Conservation (phyloP, 2,113 vertebrate genomes). For the Vidua chalybeata region DNA sequence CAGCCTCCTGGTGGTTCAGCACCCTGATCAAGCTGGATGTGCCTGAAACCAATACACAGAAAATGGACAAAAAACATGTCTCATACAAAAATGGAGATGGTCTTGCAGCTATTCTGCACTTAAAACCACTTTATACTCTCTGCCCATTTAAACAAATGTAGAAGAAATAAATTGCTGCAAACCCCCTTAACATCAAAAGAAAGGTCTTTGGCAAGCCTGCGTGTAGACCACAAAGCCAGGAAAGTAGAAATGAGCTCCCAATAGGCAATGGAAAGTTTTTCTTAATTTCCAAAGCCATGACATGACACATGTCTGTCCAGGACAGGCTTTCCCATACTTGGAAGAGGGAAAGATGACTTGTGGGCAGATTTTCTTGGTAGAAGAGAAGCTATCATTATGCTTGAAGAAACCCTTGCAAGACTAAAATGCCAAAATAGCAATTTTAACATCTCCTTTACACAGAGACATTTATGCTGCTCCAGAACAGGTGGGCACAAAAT, state of each 20-base stretch:
- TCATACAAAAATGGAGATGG: neutral
- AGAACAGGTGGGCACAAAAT: neutral
- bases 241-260: neutral
- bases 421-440: neutral
- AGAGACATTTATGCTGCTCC: neutral
- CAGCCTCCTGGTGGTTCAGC: neutral
- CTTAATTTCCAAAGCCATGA: neutral
- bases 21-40: neutral
- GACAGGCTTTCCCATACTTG: neutral
- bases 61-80: neutral
- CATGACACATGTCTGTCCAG: neutral
- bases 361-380: neutral
- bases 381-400: neutral
- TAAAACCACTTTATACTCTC: neutral
- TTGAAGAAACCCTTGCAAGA: neutral
- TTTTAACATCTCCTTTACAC: neutral
- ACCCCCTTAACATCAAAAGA: neutral
- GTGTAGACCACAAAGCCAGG: neutral
- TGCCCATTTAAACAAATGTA: neutral
- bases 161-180: neutral
- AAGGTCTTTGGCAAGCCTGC: neutral
- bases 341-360: neutral
- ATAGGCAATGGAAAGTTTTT: neutral
- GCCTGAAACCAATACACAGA: neutral
- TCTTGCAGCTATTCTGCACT: neutral